Evolutionary conservation across 1,140 invertebrate species (phyloP).

Genomic region (Argopecten irradians): DNA sequence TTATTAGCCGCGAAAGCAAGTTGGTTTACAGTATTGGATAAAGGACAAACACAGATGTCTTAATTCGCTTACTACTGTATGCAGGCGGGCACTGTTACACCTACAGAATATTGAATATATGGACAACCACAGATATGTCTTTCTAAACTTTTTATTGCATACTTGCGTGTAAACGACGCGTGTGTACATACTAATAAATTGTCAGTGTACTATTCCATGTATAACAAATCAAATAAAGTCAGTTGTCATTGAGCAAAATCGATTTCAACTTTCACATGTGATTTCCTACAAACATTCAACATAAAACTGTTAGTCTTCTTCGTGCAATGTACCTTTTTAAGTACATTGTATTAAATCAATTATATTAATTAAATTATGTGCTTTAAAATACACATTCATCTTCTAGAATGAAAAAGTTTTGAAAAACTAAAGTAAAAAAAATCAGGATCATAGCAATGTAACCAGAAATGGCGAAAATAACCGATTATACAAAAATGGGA

Average conservation of each 20-base stretch:
- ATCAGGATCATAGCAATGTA: no score
- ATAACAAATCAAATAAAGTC: neutral
- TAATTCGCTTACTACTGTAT: no score
- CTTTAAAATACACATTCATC: no score
- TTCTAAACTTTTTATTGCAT: slow-evolving; percentile 1
- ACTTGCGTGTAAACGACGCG: slow-evolving; percentile 3
- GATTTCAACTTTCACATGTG: neutral
- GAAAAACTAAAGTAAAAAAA: no score
- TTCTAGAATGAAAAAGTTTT: no score
- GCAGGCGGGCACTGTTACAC: neutral
- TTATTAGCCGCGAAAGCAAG: no score
- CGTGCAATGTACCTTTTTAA: neutral
- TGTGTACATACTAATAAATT: neutral
- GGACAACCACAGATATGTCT: neutral
- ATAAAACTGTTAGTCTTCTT: no score
- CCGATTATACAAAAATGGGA: no score
- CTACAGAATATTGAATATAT: neutral
- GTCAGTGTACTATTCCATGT: neutral
- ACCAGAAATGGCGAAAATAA: no score
- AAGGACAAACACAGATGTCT: no score
- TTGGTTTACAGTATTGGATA: no score
- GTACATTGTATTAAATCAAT: neutral
- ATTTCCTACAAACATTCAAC: neutral
- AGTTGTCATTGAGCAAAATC: neutral
- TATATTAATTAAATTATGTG: no score